These are phyloP conservation scores for Paramormyrops hopkinsi DNA, from an alignment of 2,797 vertebrate species.

Conservation along the genomic window DNA sequence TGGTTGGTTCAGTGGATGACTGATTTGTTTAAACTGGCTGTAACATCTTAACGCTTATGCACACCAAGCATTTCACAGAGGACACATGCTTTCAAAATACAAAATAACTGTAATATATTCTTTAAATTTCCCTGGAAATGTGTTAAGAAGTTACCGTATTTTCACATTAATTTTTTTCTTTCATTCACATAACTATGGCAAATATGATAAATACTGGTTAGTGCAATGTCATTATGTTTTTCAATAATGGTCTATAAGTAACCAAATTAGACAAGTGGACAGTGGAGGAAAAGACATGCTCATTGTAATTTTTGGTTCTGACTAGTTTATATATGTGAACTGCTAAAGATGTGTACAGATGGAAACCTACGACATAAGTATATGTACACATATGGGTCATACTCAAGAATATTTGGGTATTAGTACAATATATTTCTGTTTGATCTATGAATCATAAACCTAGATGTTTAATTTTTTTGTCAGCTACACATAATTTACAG, in stretches of 20 bases:
- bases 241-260: neutral
- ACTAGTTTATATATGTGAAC: neutral
- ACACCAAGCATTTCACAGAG: neutral
- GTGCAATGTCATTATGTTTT: neutral
- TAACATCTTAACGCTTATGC: neutral
- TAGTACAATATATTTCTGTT: neutral
- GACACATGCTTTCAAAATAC: neutral
- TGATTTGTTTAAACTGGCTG: neutral
- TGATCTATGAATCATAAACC: neutral
- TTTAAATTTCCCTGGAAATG: neutral
- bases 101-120: neutral
- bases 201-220: slow-evolving; percentile 4
- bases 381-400: neutral
- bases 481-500: slow-evolving; percentile 6
- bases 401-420: neutral
- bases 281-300: neutral
- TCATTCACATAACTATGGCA: neutral
- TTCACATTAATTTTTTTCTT: neutral
- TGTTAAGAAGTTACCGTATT: neutral
- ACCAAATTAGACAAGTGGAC: neutral
- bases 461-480: neutral
- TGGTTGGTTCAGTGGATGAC: neutral
- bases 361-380: neutral
- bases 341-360: neutral
- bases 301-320: neutral